A percentile compares a stretch with the other conserved stretches of the same genome.
phyloP scores from a whole-genome alignment of 2,797 vertebrate genomes.

The Semaprochilodus insignis region DNA sequence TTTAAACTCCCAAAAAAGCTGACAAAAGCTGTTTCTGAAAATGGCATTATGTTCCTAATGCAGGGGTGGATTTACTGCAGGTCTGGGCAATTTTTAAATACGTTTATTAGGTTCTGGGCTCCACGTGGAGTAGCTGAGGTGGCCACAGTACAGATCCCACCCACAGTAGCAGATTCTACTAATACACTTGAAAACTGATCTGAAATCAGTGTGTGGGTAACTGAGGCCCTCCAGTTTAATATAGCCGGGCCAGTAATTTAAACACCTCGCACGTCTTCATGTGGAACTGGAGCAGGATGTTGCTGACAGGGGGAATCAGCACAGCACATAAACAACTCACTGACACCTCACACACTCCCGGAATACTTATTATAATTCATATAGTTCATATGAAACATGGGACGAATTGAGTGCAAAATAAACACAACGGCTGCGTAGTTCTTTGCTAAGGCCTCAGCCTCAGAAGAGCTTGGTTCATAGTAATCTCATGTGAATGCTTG shows the following conservation, averaged over 20 bases:
- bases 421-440: constrained; percentile 47
- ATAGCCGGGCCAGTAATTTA: constrained; percentile 37
- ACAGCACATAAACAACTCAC: constrained; percentile 48
- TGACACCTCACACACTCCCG: constrained; percentile 51
- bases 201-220: constrained; percentile 22
- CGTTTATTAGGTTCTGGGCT: too few relatives aligned
- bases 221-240: constrained; percentile 45
- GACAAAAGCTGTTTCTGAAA: too few relatives aligned
- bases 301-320: constrained; percentile 43
- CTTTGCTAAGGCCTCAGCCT: background rate
- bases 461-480: too few relatives aligned
- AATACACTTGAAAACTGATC: constrained; percentile 35
- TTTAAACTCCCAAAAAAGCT: too few relatives aligned
- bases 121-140: too few relatives aligned
- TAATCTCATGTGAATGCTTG: too few relatives aligned
- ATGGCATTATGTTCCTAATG: too few relatives aligned
- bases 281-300: constrained; percentile 21
- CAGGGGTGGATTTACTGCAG: too few relatives aligned
- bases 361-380: constrained; percentile 65
- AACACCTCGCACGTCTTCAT: constrained; percentile 40
- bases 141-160: background rate
- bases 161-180: background rate
- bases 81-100: too few relatives aligned
- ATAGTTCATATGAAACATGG: constrained; percentile 62
- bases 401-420: constrained; percentile 62